Base-by-base conservation (phyloP, 2,797 vertebrate genomes). In the Enteromius fasciolatus region DNA sequence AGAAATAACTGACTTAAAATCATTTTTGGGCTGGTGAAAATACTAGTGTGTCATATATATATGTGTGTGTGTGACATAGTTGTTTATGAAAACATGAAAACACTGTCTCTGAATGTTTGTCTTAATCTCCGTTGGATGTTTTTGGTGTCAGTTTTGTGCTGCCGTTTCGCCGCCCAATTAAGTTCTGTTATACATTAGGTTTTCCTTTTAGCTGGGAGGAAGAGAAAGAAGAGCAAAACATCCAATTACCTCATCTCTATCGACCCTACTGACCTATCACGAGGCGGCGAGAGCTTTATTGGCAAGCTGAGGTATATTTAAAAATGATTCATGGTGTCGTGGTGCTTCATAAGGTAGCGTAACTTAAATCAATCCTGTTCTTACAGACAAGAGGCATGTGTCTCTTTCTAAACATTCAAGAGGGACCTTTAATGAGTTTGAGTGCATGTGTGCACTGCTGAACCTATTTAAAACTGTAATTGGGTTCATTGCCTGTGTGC, bases 171-270 rank as follows among this genome's bases (percentile, higher is more conserved):
- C 68, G 59, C 33, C 57, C 85, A 41, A 86, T 86, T 86, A 80
- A 12, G 61, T 44, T 68, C 10, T 61, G 81, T 31, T 81, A 85
- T 80, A 78, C 81, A 57, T 9, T 89, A 99, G 98, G 95, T 99
- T 84, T 99, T 99, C 91, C 94, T 99, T 86, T 94, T 99, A 92
- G 98, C 98, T 79, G 98, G 97, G 86, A 96, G 98, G 90, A 99
- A 99, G 90, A 94, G 98, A 89, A 99, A 99, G 96, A 99, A 99
- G 95, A 99, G 98, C 91, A 99, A 99, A 96, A 99, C 98, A 79
- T 99, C 98, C 66, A 99, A 99, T 98, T 99, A 99, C 95, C 97
- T 99, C 94, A 98, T 99, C 92, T 99, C 98, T 89, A 97, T 98
- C 87, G 98, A 99, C 92, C 98, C 98, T 78, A 99, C 98, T 54